Base-by-base conservation (phyloP, 2,888 invertebrate genomes). In the Argyra leucocephala region DNA sequence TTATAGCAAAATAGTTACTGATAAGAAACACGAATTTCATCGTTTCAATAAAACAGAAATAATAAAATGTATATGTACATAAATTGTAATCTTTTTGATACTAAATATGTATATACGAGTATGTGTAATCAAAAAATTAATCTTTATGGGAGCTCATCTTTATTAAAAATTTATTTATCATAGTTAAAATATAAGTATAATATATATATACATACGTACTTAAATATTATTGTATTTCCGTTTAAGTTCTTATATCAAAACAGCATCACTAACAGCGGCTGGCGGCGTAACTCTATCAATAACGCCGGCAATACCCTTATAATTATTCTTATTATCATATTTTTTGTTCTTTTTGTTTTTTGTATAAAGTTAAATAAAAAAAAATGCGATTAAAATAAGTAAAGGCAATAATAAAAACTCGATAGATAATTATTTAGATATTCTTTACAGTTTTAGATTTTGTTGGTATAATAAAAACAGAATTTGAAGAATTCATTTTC, bases 111-210 rank as follows among this genome's bases (percentile, higher is more conserved):
- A 48, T n/a, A 48, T 48, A 18, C 15, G 12, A 18, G 15, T n/a
- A 48, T 18, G 15, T 48, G 2, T 48, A 48, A 48, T 48, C 48
- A 48, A 15, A 48, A 31, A 48, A 48, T 18, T 48, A 18, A 48
- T 48, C 48, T 48, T 48, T 48, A 48, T 48, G 48, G 48, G 48
- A 48, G 48, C 48, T 48, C 48, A 48, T 48, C 48, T 48, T 48
- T 48, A 48, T 48, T 48, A 48, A 48, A 48, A 48, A 48, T 48
- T 48, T n/a, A 48, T 48, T 48, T 48, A 18, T 48, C 48, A 48
- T 48, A 18, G n/a, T n/a, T 48, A 18, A 37, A 18, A 15, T 18
- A 18, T 18, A 48, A 48, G 4, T 18, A 18, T 48, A 48, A 18
- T 48, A n/a, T 48, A 48, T 12, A 15, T 10, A 37, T 10, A 15